These are phyloP conservation scores for Hydrocynus forskahlii DNA, from an alignment of 2,797 vertebrate genomes.

Conservation along the genomic window DNA sequence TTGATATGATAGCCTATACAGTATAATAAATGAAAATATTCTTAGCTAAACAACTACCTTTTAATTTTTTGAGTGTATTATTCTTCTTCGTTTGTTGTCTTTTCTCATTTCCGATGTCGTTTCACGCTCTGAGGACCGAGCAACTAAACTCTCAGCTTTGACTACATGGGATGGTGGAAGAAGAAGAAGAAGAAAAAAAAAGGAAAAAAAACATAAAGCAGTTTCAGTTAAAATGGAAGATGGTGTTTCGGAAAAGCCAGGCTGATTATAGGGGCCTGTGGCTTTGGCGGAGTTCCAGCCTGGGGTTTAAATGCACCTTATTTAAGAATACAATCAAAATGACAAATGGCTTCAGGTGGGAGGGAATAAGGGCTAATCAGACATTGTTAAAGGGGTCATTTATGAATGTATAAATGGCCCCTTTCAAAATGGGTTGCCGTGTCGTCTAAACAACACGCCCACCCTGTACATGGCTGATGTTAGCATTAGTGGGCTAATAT, in stretches of 20 bases:
- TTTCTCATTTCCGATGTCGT: conserved; percentile 62
- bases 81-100: conserved; percentile 57
- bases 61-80: conserved; percentile 55
- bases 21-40: conserved; percentile 85
- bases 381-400: background rate
- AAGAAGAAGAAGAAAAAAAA: background rate
- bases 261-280: background rate
- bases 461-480: background rate
- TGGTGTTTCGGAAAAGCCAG: background rate
- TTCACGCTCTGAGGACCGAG: conserved; percentile 78
- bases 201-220: conserved; percentile 12
- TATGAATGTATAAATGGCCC: no score
- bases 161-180: conserved; percentile 14
- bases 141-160: conserved; percentile 43
- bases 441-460: background rate
- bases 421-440: background rate
- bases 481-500: background rate
- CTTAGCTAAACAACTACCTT: conserved; percentile 81
- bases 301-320: background rate
- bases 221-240: conserved; percentile 21
- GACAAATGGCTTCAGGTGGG: conserved; percentile 19
- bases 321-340: background rate
- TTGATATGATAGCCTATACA: conserved; percentile 80
- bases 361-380: background rate
- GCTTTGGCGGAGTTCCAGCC: conserved; percentile 1